Base-by-base conservation (phyloP, 2,797 vertebrate species). In the Halcyon smyrnensis region DNA sequence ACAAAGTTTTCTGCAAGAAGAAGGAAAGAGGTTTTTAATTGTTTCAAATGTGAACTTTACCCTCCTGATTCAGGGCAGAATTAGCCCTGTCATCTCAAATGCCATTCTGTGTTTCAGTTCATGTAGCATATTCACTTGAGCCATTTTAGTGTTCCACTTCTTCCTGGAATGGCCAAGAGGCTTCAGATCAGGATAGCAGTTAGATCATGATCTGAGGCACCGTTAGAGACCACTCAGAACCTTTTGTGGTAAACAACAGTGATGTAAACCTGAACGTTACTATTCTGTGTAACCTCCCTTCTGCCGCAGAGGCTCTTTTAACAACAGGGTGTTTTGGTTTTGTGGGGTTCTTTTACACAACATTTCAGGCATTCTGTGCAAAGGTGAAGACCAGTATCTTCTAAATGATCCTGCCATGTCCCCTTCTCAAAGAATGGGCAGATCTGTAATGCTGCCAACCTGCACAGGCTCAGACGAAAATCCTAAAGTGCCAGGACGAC, bases 81-180 rank as follows among this genome's bases (percentile, higher is more conserved):
- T 37, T 37, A 63, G 39, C 43, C 2, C 2, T 17, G 19, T 4
- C 20, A 4, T 4, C 65, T 41, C 41, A 43, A 32, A 62, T 28
- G 46, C 10, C 50, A 4, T 39, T 41, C n/a, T 36, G n/a, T 67
- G 36, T 63, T 75, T 67, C 54, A 87, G 18, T 12, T 1, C 34
- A 0, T 18, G 65, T 12, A 45, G 15, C 28, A 3, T 27, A 8
- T 21, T 85, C 63, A 16, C 59, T 9, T 1, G 0, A n/a, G 37
- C 32, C 25, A 3, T 51, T 57, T n/a, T 25, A 27, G 39, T 59
- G 11, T 11, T 82, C 19, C 1, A 9, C 6, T 73, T 41, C 69
- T 57, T 34, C 25, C 70, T 56, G 63, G 51, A 15, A 6, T 20
- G 41, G 63, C 37, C 51, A 30, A 46, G 30, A 76, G 46, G 50